Evolutionary conservation across 2,888 invertebrate species (phyloP).

Genomic region (Uropetala carovei): DNA sequence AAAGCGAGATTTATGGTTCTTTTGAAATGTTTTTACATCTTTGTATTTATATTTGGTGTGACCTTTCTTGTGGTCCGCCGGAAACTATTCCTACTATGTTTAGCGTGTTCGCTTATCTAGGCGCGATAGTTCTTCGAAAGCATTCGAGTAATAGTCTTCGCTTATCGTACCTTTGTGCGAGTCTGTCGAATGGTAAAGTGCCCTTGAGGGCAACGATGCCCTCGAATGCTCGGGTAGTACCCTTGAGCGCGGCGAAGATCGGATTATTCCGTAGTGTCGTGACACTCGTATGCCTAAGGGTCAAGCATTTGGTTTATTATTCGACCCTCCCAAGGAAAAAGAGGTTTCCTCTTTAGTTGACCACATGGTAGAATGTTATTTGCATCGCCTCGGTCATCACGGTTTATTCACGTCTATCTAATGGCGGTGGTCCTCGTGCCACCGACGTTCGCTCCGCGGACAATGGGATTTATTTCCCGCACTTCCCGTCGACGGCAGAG

Average conservation of each 20-base stretch:
- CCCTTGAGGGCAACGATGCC: slow-evolving; percentile 9
- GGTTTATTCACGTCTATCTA: neutral
- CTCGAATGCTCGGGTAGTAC: neutral
- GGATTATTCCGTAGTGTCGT: neutral
- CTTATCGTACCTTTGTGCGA: neutral
- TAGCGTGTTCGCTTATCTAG: too few species aligned
- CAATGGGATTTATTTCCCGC: neutral
- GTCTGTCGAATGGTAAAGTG: neutral
- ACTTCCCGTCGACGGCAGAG: neutral
- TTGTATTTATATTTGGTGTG: too few species aligned
- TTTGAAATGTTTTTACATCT: too few species aligned
- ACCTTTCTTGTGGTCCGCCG: too few species aligned
- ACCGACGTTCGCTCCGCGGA: neutral
- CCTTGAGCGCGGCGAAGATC: neutral
- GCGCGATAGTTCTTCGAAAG: neutral
- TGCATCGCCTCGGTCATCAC: neutral
- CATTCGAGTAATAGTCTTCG: neutral
- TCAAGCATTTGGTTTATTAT: neutral
- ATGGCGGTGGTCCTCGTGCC: neutral
- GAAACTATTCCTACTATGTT: too few species aligned
- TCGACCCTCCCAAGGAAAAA: too few species aligned
- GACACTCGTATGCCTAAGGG: neutral
- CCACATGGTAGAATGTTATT: neutral
- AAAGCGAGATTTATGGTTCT: too few species aligned
- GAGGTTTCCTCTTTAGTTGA: too few species aligned